A percentile compares a stretch with the other conserved stretches of the same genome.
Conservation (phyloP, 2,113 vertebrate genomes). For the Centrocercus urophasianus region DNA sequence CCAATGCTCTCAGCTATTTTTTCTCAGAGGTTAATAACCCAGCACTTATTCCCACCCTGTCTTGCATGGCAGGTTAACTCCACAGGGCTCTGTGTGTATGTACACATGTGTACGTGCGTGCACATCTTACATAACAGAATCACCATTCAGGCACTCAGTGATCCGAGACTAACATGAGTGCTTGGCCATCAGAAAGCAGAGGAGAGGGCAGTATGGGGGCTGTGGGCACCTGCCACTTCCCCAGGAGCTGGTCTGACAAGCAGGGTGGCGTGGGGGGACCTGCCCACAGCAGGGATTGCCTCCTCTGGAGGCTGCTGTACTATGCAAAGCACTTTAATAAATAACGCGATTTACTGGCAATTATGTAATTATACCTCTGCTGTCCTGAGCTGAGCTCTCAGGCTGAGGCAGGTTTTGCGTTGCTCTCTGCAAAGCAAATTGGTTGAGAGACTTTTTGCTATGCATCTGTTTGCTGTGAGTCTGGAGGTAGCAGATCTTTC, state of each 20-base stretch:
- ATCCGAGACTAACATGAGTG: background rate
- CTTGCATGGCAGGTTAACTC: background rate
- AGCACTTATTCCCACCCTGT: background rate
- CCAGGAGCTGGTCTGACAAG: background rate
- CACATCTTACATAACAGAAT: background rate
- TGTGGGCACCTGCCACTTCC: background rate
- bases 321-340: background rate
- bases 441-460: background rate
- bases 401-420: background rate
- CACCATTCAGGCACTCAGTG: background rate
- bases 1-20: background rate
- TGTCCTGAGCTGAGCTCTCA: background rate
- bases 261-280: background rate
- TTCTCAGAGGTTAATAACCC: background rate
- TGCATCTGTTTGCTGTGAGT: rapidly evolving
- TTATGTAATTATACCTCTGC: conserved; percentile 1
- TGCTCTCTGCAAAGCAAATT: background rate
- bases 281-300: background rate
- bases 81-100: background rate
- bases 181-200: background rate
- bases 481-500: background rate
- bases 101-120: background rate
- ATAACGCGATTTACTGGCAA: background rate
- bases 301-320: background rate
- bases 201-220: background rate